Base-by-base conservation (phyloP, 2,888 invertebrate species). In the Cantharis nigra region DNA sequence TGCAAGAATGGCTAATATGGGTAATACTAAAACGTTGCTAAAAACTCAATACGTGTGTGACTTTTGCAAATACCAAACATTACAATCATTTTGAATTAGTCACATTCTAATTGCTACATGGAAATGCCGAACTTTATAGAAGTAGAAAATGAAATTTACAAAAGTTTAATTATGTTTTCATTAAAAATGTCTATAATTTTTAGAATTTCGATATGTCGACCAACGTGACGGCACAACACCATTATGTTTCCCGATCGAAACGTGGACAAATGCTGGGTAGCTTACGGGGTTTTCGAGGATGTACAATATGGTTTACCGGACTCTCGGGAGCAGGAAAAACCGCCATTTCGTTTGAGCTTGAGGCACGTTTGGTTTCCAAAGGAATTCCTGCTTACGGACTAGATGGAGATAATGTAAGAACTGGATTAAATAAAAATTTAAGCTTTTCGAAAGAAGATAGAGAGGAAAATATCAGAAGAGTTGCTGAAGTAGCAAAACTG, bases 281-380 rank as follows among this genome's bases (percentile, higher is more conserved):
- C 82, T 92, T 96, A 78, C 92, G 96, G 13, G 97, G 97, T 7
- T 98, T 98, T 88, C 92, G 98, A 74, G 97, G 97, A 73, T 97
- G 97, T 88, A 99, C 99, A 0, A 94, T 99, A 9, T 99, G 99
- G 99, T 94, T 98, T 86, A 98, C 98, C 3, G 98, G 97, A 86
- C 84, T 90, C n/a, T 90, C 91, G 86, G 99, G 99, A 0, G 98
- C 99, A 72, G 99, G 99, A 18, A 99, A 99, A 90, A 99, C 99
- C 23, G 98, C 98, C 23, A 96, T 99, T 81, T 96, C 98, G 1
- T 99, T 99, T 85, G 97, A 97, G 80, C 91, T 99, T 65, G 99
- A 99, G 89, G 98, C 97, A 7, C 96, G 96, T 85, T 90, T 99
- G 74, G 96, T 97, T 0, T 94, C 87, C 3, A 87, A 92, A 70